phyloP scores from a whole-genome alignment of 2,888 invertebrate species.

The Augochlorella aurata region DNA sequence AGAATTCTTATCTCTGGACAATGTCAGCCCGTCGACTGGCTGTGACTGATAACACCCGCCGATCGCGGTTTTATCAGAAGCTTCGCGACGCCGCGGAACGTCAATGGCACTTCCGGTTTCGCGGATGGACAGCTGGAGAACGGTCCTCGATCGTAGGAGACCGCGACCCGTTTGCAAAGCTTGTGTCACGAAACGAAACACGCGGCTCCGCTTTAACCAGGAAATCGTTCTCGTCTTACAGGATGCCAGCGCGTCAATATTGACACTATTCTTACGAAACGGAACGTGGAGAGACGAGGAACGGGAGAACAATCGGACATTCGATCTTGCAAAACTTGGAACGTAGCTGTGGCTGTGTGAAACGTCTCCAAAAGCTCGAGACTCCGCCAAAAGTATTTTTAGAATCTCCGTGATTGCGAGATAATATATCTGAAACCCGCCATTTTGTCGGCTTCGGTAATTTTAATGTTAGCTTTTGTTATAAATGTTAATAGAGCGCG shows the following conservation, averaged over 20 bases:
- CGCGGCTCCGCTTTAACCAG: conserved; percentile 58
- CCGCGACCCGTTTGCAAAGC: conserved; percentile 45
- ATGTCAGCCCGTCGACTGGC: conserved; percentile 24
- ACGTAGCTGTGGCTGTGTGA: neutral
- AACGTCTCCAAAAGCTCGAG: neutral
- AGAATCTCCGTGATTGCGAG: no score
- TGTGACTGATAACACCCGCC: conserved; percentile 41
- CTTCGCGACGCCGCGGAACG: neutral
- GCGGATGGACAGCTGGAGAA: conserved; percentile 17
- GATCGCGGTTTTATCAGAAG: neutral
- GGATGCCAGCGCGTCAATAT: conserved; percentile 76
- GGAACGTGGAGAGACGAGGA: neutral
- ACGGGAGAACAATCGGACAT: conserved; percentile 25
- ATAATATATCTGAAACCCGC: no score
- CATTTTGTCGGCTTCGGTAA: no score
- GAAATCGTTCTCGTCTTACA: conserved; percentile 76
- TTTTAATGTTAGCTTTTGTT: no score
- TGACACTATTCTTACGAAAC: conserved; percentile 76
- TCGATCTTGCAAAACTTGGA: conserved; percentile 12
- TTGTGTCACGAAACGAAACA: conserved; percentile 35
- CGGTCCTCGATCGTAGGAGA: conserved; percentile 16
- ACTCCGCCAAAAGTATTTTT: no score
- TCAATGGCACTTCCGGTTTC: neutral
- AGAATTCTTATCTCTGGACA: conserved; percentile 36
- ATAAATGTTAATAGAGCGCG: no score